These are phyloP conservation scores for Heptranchias perlo DNA, from an alignment of 2,113 vertebrate genomes.

Conservation along the genomic window DNA sequence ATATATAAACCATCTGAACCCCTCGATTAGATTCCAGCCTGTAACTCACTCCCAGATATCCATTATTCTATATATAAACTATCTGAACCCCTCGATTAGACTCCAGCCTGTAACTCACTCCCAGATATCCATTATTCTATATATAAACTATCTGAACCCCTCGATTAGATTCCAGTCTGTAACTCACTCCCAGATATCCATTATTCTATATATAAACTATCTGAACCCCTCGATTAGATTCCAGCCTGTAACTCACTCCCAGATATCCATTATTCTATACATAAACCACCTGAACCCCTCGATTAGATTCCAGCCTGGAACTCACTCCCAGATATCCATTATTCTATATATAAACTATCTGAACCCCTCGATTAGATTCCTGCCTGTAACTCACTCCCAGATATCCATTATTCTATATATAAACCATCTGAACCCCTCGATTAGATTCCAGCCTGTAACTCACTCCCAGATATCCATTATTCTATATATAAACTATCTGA, in stretches of 20 bases:
- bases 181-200: background rate
- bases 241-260: background rate
- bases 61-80: background rate
- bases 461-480: background rate
- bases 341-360: background rate
- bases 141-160: background rate
- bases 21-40: background rate
- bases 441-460: background rate
- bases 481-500: background rate
- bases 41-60: background rate
- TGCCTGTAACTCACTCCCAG: background rate
- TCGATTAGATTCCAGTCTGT: background rate
- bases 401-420: no score
- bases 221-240: background rate
- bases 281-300: background rate
- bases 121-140: background rate
- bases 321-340: no score
- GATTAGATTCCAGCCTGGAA: background rate
- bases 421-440: background rate
- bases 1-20: no score
- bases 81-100: background rate
- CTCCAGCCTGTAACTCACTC: background rate
- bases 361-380: background rate
- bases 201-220: no score
- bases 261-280: background rate